Evolutionary conservation across 2,113 vertebrate genomes (phyloP), one percentile per base, ranked within the genome.

Genomic region (Arothron firmamentum): DNA sequence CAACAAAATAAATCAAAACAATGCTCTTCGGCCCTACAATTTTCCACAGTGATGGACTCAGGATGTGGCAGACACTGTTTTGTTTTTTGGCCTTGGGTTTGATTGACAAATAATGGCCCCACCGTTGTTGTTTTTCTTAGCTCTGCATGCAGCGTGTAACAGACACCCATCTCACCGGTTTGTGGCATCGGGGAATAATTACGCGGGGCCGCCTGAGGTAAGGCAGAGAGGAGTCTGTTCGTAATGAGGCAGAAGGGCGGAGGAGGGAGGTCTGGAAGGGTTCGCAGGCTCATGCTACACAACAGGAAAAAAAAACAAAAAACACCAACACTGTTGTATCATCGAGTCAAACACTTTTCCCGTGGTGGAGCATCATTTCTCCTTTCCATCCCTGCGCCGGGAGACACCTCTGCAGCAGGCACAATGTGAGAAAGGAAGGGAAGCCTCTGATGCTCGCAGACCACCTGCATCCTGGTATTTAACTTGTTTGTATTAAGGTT

Each of bases 91-190:
- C 80, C 80, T 68, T 74, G 73, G 72, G 65, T 89, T 88, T 90
- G 89, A 90, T 90, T 90, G 90, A 90, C 88, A 91, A 89, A 90
- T 88, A 90, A 89, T 88, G 82, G 88, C 85, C 88, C 82, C 59
- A 78, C 75, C 82, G 82, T 87, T 82, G 84, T 87, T 84, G 81
- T 83, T 88, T 88, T 85, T 86, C 74, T 67, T 59, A 77, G 77
- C 75, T 74, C 21, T 55, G 72, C 88, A 85, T 85, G 79, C 69
- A 74, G 77, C 71, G 76, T 78, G 72, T 83, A 90, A 90, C 81
- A 71, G 88, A 89, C 86, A 90, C 86, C 77, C 80, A 72, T 89
- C 83, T 86, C 85, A 81, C 86, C 74, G 74, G 87, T 79, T 78
- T 81, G 80, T 81, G 84, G 84, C 88, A 84, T 82, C 73, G 79